These are phyloP conservation scores for Cerceris rybyensis DNA, from an alignment of 2,888 invertebrate species.

Conservation along the genomic window DNA sequence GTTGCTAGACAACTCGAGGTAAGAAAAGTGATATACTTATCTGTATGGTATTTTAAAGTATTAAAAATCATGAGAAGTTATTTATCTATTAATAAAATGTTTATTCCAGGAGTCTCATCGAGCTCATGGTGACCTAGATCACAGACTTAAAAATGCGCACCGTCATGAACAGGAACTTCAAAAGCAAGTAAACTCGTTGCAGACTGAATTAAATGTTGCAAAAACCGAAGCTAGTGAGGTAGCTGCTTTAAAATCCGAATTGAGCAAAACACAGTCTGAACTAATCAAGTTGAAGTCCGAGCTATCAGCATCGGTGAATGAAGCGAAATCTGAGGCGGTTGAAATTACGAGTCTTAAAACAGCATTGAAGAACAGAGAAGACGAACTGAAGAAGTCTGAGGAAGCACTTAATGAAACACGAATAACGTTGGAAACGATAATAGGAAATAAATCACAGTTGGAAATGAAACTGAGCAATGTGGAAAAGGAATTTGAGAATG, in stretches of 20 bases:
- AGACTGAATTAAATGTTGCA: slow-evolving; percentile 78
- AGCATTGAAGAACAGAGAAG: slow-evolving; percentile 64
- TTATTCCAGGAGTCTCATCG: slow-evolving; percentile 83
- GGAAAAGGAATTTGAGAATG: slow-evolving; percentile 60
- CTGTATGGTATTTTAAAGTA: too few species aligned
- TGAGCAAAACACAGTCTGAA: slow-evolving; percentile 76
- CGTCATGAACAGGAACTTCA: slow-evolving; percentile 85
- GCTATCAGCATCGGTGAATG: slow-evolving; percentile 65
- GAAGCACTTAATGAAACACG: slow-evolving; percentile 74
- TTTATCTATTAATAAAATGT: slow-evolving; percentile 11
- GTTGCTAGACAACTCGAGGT: slow-evolving; percentile 84
- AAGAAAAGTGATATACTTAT: background rate
- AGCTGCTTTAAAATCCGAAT: slow-evolving; percentile 77
- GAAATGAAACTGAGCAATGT: slow-evolving; percentile 71
- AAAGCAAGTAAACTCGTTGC: slow-evolving; percentile 79
- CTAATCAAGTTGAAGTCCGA: slow-evolving; percentile 72
- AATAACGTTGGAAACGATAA: slow-evolving; percentile 79
- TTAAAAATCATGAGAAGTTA: background rate
- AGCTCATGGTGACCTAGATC: slow-evolving; percentile 83
- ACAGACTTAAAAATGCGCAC: slow-evolving; percentile 82
- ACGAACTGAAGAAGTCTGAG: slow-evolving; percentile 68
- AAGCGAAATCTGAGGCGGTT: slow-evolving; percentile 69
- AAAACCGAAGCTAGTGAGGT: slow-evolving; percentile 73
- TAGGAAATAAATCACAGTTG: slow-evolving; percentile 83
- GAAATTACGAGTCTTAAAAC: slow-evolving; percentile 66